Conservation (phyloP, 2,113 vertebrate genomes). For the Alligator mississippiensis region DNA sequence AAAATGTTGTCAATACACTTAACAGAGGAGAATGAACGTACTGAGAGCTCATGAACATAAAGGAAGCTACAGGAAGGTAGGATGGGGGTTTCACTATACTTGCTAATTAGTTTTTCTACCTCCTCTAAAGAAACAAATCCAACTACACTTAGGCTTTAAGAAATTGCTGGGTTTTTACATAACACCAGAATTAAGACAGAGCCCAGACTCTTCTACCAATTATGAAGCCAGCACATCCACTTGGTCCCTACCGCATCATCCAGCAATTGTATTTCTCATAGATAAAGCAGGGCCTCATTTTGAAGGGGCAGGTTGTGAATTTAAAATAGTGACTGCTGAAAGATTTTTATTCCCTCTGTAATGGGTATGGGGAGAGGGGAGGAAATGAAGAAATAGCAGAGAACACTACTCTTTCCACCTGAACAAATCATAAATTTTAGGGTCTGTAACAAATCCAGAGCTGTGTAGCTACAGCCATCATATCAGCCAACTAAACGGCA, state of each 20-base stretch:
- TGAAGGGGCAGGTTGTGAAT: not conserved
- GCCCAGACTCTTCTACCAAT: not conserved
- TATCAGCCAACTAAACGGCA: not conserved
- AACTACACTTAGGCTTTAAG: not conserved
- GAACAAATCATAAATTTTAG: not conserved
- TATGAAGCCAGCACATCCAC: not conserved
- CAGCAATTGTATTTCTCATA: not conserved
- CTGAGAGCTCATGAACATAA: not conserved
- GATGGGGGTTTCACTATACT: not conserved
- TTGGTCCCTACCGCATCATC: not conserved
- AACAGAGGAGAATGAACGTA: not conserved
- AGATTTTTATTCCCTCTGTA: rapidly evolving
- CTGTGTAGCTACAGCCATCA: not conserved
- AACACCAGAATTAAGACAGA: not conserved
- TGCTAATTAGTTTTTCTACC: not conserved
- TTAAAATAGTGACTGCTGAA: not conserved
- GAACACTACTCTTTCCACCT: not conserved
- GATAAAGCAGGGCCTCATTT: not conserved
- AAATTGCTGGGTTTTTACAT: not conserved
- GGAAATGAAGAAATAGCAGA: not conserved
- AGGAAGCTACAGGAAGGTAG: not conserved
- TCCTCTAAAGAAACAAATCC: not conserved
- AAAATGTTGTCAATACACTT: not conserved
- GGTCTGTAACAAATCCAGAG: no score
- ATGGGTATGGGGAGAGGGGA: not conserved